Conservation (phyloP, 2,888 invertebrate species). For the Hesperia comma region DNA sequence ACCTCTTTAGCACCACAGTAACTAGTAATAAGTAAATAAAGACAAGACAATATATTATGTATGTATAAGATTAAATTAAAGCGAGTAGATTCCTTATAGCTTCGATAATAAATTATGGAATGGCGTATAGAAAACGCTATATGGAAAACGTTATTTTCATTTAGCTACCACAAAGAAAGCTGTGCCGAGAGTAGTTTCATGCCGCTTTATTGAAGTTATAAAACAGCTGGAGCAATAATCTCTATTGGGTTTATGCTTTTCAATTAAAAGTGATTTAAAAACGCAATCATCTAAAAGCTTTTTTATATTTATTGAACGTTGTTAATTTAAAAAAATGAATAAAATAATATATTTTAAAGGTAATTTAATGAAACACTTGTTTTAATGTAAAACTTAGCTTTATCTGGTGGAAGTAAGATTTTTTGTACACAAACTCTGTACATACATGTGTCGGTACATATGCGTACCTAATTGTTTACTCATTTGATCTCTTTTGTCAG, state of each 20-base stretch:
- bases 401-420: too few species aligned
- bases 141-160: conserved; percentile 25
- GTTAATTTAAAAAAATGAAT: background rate
- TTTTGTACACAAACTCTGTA: too few species aligned
- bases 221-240: conserved; percentile 20
- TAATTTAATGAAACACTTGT: background rate
- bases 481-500: too few species aligned
- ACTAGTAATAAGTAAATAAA: too few species aligned
- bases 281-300: conserved; percentile 6
- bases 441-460: too few species aligned
- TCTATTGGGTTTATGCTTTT: conserved; percentile 27
- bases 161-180: conserved; percentile 26
- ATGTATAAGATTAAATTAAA: background rate
- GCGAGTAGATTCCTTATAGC: background rate
- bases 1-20: too few species aligned
- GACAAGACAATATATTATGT: too few species aligned
- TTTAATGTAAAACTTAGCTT: too few species aligned
- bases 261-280: conserved; percentile 25
- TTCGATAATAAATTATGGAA: conserved; percentile 5
- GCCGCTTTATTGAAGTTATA: conserved; percentile 29
- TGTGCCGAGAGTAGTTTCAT: conserved; percentile 19
- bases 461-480: too few species aligned
- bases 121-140: conserved; percentile 14
- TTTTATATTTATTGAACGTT: too few species aligned
- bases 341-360: background rate